phyloP scores from a whole-genome alignment of 2,113 vertebrate species.

The Antechinus flavipes region DNA sequence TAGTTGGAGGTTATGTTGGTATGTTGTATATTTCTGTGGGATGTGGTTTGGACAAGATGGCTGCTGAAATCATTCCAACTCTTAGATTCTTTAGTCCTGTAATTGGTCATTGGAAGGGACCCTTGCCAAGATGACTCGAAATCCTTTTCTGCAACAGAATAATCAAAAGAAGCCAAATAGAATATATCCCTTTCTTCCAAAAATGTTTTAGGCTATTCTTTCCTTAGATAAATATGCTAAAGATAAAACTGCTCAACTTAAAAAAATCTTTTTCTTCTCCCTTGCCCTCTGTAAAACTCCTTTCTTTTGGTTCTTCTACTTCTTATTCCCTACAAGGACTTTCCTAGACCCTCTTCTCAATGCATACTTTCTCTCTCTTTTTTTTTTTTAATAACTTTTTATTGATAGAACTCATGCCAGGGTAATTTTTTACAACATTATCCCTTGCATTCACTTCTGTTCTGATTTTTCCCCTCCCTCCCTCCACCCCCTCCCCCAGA shows the following conservation, averaged over 20 bases:
- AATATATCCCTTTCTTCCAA: not conserved
- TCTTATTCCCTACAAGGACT: not conserved
- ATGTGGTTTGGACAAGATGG: not conserved
- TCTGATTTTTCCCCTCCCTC: too few relatives aligned
- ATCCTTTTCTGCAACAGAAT: slow-evolving; percentile 20
- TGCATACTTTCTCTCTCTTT: not conserved
- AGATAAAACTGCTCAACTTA: not conserved
- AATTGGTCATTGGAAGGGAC: not conserved
- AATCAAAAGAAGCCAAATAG: not conserved
- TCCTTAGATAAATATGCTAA: not conserved
- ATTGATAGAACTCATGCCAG: too few relatives aligned
- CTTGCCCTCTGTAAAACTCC: not conserved
- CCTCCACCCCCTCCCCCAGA: too few relatives aligned
- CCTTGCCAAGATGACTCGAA: not conserved
- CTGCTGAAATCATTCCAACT: not conserved
- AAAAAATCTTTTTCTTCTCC: not conserved
- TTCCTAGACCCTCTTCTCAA: not conserved
- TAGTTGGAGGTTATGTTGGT: not conserved
- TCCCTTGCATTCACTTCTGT: too few relatives aligned
- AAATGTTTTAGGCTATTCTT: not conserved
- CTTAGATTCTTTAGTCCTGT: not conserved
- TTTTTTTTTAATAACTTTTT: too few relatives aligned
- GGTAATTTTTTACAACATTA: too few relatives aligned
- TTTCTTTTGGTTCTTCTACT: not conserved
- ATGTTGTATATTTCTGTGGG: not conserved